Evolutionary conservation across 1,140 invertebrate species (phyloP).

Genomic region (Drosophila insularis): DNA sequence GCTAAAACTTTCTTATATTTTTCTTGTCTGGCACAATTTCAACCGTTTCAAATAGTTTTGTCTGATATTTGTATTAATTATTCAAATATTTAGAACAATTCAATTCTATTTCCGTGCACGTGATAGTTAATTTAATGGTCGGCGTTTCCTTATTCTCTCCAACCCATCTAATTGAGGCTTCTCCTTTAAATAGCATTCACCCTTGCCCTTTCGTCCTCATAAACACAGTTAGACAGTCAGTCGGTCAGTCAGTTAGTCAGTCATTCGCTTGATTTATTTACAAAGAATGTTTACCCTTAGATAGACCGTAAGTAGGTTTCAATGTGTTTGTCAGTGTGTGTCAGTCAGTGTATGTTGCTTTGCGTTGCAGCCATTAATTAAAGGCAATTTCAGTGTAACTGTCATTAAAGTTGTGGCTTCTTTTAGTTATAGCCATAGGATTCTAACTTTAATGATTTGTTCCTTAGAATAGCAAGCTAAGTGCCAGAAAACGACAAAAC

Average conservation of each 20-base stretch:
- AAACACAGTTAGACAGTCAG: neutral
- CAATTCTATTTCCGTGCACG: conserved; percentile 6
- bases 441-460: neutral
- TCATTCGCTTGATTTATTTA: conserved; percentile 19
- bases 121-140: conserved; percentile 5
- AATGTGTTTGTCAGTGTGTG: neutral
- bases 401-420: conserved; percentile 18
- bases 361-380: conserved; percentile 15
- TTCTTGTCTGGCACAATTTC: neutral
- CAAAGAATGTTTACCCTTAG: conserved; percentile 12
- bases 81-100: conserved; percentile 1
- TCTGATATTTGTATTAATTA: neutral
- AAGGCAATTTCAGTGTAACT: conserved; percentile 18
- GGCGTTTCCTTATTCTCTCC: neutral
- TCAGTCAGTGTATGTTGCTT: conserved; percentile 1
- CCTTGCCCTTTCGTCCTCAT: conserved; percentile 3
- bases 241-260: neutral
- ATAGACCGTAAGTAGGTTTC: neutral
- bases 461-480: neutral
- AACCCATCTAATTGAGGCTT: neutral
- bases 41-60: neutral
- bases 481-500: neutral
- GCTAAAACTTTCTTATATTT: neutral
- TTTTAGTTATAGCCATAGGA: conserved; percentile 4
- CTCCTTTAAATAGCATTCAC: conserved; percentile 18